Conservation (phyloP, 2,113 vertebrate species). For the Paratilapia polleni region DNA sequence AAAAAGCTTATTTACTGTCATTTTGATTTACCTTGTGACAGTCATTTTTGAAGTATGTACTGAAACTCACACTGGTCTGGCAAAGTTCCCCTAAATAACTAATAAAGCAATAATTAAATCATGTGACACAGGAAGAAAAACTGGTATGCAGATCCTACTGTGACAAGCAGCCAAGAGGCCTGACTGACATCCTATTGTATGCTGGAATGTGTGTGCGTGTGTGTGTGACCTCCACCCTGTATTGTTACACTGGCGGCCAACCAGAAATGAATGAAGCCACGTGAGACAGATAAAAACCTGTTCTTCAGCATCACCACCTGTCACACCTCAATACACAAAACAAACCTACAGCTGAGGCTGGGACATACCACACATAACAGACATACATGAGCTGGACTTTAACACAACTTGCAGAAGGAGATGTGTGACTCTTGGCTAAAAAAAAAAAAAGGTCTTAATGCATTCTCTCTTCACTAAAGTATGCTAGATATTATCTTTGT, state of each 20-base stretch:
- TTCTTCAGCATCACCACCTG: constrained; percentile 43
- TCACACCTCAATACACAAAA: constrained; percentile 43
- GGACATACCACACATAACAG: constrained; percentile 44
- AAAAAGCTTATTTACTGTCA: not conserved
- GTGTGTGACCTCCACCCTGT: constrained; percentile 27
- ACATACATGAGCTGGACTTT: constrained; percentile 3
- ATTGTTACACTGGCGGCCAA: constrained; percentile 21
- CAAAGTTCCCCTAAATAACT: not conserved
- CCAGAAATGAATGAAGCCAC: constrained; percentile 29
- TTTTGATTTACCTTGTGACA: not conserved
- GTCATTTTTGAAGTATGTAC: not conserved
- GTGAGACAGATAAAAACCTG: constrained; percentile 49
- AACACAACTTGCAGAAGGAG: constrained; percentile 9
- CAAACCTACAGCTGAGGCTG: not conserved
- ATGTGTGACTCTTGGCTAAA: constrained; percentile 9
- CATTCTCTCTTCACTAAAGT: not conserved
- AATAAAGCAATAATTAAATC: not conserved
- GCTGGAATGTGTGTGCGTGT: not conserved
- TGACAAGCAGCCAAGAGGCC: not conserved
- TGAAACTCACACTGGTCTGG: not conserved
- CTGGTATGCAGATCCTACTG: not conserved
- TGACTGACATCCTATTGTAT: not conserved
- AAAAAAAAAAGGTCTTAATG: not conserved
- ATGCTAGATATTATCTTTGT: not conserved
- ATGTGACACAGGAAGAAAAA: not conserved